Conservation (phyloP, 2,888 invertebrate species). For the Xestia xanthographa region DNA sequence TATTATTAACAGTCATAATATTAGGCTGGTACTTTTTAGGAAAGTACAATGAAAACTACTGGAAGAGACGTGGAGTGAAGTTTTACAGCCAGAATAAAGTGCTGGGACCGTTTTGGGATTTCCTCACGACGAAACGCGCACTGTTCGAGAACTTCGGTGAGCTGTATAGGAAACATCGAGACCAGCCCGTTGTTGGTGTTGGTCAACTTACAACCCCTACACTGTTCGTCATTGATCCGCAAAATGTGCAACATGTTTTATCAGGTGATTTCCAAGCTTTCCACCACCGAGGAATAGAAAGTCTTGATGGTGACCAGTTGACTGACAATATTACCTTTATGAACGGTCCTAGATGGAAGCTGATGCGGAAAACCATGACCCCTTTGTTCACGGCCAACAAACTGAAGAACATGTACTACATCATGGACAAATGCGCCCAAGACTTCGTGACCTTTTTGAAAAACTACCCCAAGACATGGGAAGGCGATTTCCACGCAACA, state of each 20-base stretch:
- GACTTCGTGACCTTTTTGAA: slow-evolving; percentile 74
- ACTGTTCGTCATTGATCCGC: slow-evolving; percentile 69
- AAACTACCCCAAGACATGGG: slow-evolving; percentile 67
- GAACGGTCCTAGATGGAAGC: slow-evolving; percentile 78
- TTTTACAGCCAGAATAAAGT: slow-evolving; percentile 52
- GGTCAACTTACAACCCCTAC: slow-evolving; percentile 60
- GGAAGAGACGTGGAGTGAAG: slow-evolving; percentile 72
- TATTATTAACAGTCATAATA: slow-evolving; percentile 13
- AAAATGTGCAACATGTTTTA: slow-evolving; percentile 72
- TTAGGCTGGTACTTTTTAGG: slow-evolving; percentile 38
- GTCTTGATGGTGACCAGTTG: slow-evolving; percentile 69
- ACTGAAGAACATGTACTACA: slow-evolving; percentile 80
- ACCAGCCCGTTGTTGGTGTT: slow-evolving; percentile 73
- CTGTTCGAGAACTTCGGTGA: slow-evolving; percentile 52
- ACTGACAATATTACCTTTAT: slow-evolving; percentile 74
- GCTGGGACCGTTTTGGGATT: slow-evolving; percentile 69
- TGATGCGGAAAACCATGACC: slow-evolving; percentile 79
- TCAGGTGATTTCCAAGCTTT: slow-evolving; percentile 74
- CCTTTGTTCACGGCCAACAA: slow-evolving; percentile 80
- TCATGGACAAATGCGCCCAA: slow-evolving; percentile 76
- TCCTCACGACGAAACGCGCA: slow-evolving; percentile 27
- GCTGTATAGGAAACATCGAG: slow-evolving; percentile 72
- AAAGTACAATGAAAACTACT: slow-evolving; percentile 72
- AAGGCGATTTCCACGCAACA: slow-evolving; percentile 50
- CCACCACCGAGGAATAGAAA: slow-evolving; percentile 70